These are phyloP conservation scores for Sphaerodactylus townsendi DNA, from an alignment of 2,113 vertebrate genomes.

Conservation along the genomic window DNA sequence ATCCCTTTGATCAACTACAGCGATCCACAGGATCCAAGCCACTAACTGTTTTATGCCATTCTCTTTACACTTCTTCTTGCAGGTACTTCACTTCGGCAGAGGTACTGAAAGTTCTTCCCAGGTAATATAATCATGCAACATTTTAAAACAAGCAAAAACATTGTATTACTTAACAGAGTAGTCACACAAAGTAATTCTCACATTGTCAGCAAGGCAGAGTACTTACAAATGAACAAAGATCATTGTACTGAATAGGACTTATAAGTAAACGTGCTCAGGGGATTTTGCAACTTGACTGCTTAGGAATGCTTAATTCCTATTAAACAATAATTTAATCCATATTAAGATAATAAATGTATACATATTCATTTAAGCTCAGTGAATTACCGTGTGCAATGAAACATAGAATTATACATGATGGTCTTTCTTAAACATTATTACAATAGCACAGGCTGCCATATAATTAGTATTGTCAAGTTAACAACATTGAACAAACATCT, in stretches of 20 bases:
- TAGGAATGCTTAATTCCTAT: neutral
- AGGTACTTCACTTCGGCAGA: constrained; percentile 58
- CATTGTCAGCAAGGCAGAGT: neutral
- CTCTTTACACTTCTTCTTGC: constrained; percentile 32
- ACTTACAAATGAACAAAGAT: neutral
- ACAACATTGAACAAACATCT: too few relatives aligned
- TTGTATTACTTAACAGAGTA: constrained; percentile 27
- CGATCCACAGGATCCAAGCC: too few relatives aligned
- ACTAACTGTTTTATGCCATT: neutral
- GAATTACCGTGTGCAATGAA: too few relatives aligned
- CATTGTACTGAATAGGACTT: neutral
- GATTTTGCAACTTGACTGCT: neutral
- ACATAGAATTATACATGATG: too few relatives aligned
- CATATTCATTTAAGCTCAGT: too few relatives aligned
- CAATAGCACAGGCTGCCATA: too few relatives aligned
- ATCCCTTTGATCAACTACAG: too few relatives aligned
- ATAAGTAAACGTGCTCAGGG: neutral
- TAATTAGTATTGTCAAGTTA: too few relatives aligned
- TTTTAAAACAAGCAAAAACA: constrained; percentile 35
- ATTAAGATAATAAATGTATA: too few relatives aligned
- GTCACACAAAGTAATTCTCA: neutral
- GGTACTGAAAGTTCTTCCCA: constrained; percentile 36
- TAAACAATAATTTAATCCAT: neutral
- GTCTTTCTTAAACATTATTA: too few relatives aligned
- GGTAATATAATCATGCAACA: constrained; percentile 30